Conservation (phyloP, 1,140 invertebrate species). For the Spodoptera litura region DNA sequence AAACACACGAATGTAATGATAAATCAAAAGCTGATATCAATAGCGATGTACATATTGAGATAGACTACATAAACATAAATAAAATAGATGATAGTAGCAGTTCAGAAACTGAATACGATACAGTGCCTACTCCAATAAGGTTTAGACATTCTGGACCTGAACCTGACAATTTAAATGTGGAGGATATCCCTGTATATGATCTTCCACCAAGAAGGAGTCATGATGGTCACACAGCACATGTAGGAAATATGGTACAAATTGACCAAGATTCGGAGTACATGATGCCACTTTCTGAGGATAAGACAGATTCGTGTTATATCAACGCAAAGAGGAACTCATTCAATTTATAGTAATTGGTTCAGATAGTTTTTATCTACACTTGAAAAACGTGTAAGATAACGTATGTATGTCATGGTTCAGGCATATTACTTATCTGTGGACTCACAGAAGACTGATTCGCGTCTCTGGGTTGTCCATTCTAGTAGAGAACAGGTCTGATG, state of each 20-base stretch:
- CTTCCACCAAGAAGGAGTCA: neutral
- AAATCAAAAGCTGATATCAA: neutral
- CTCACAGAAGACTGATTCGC: too few relatives aligned
- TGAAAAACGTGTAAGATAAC: too few relatives aligned
- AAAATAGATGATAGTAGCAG: neutral
- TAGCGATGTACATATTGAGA: neutral
- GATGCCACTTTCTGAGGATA: neutral
- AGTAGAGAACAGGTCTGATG: too few relatives aligned
- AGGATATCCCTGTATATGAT: slow-evolving; percentile 11
- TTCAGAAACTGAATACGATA: slow-evolving; percentile 31
- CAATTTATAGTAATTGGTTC: neutral
- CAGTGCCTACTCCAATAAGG: neutral
- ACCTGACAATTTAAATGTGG: neutral
- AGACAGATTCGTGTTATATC: slow-evolving; percentile 10
- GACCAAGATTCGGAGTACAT: neutral
- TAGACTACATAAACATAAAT: neutral
- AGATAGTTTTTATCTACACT: too few relatives aligned
- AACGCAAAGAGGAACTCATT: slow-evolving; percentile 5
- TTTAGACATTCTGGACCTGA: neutral
- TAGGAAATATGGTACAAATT: neutral
- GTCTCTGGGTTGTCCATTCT: too few relatives aligned
- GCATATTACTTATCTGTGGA: too few relatives aligned
- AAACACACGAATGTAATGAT: neutral
- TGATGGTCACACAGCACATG: neutral
- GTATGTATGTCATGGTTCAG: too few relatives aligned